Base-by-base conservation (phyloP, 2,888 invertebrate genomes). In the Eucera pruinosa region DNA sequence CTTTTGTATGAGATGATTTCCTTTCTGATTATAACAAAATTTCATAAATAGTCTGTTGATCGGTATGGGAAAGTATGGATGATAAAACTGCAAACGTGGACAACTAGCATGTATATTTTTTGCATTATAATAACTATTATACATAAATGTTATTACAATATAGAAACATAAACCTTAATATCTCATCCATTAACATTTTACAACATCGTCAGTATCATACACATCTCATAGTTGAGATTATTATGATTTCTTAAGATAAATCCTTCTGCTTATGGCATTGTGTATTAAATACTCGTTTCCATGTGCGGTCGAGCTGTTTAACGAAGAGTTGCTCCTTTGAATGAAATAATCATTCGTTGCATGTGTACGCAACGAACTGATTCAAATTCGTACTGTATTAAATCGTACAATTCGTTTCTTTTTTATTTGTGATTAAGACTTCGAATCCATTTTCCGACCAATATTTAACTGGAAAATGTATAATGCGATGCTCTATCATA, bases 141-240 rank as follows among this genome's bases (percentile, higher is more conserved):
- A 89, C 90, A 90, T 89, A 90, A 90, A 88, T 89, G 86, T 89
- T 89, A 90, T 90, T 90, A 90, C 90, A 90, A 90, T 90, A 88
- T 90, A 90, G 85, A 90, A 90, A 90, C 90, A 89, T 90, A 89
- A 90, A 89, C 81, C 81, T 89, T 86, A 88, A 87, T 88, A 88
- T 87, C 81, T 89, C 86, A 87, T 84, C 75, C 85, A 84, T 87
- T 84, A 89, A 89, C 89, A 86, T 87, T 76, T 88, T 83, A 82
- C 84, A 86, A 86, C 86, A 79, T 73, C 50, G 27, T 86, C 70
- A 77, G 70, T 82, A 82, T 75, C 73, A 78, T 86, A 82, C 76
- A 85, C 66, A 66, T 72, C 71, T 75, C 60, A 65, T 80, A 65
- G 33, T 73, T 71, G 73, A 66, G 67, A 73, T 78, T 75, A 78